Evolutionary conservation across 2,113 vertebrate species (phyloP).

Genomic region (Tapirus terrestris): DNA sequence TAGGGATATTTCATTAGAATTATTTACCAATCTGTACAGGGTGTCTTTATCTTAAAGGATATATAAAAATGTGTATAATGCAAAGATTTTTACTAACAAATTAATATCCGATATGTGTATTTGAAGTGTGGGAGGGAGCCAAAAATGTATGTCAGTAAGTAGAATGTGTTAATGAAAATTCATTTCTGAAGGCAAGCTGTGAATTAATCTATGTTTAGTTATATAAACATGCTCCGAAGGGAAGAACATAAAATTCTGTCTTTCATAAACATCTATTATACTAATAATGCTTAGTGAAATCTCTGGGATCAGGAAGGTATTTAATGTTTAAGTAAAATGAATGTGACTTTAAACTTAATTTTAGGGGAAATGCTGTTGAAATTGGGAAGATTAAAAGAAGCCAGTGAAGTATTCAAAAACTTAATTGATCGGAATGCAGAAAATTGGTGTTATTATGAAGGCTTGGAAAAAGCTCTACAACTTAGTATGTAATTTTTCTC

Average conservation of each 20-base stretch:
- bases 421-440: conserved; percentile 89
- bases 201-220: background rate
- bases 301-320: conserved; percentile 30
- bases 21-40: background rate
- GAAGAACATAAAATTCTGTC: background rate
- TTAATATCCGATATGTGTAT: background rate
- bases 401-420: conserved; percentile 86
- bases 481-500: conserved; percentile 85
- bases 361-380: conserved; percentile 89
- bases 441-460: conserved; percentile 90
- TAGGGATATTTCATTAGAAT: conserved; percentile 21
- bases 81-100: background rate
- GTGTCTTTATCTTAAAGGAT: background rate
- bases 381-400: conserved; percentile 89
- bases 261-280: background rate
- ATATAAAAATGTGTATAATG: background rate
- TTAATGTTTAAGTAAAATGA: conserved; percentile 63
- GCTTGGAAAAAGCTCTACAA: conserved; percentile 88
- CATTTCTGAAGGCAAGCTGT: conserved; percentile 51
- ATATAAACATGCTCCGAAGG: background rate
- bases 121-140: background rate
- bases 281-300: conserved; percentile 22
- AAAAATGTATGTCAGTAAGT: background rate
- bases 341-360: conserved; percentile 74
- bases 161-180: conserved; percentile 25